Percentiles rank a stretch among this genome's conserved stretches.
phyloP scores from a whole-genome alignment of 2,888 invertebrate genomes.

The Callyntrura sp. region DNA sequence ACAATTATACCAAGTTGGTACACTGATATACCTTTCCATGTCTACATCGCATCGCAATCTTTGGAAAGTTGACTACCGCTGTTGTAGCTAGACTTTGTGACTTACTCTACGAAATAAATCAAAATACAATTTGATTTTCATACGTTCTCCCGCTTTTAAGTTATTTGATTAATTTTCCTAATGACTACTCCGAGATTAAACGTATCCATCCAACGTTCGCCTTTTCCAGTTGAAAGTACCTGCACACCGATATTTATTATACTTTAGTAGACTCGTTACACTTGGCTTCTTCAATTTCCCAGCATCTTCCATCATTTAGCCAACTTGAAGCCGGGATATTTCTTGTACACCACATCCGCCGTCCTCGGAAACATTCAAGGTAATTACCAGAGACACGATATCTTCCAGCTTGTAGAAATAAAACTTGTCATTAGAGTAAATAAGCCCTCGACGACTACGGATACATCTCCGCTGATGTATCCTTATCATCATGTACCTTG shows the following conservation, averaged over 20 bases:
- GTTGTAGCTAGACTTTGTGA: neutral
- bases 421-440: constrained; percentile 41
- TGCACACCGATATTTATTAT: neutral
- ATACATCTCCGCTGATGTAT: neutral
- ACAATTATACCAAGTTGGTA: too few relatives aligned
- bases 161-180: constrained; percentile 37
- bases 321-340: neutral
- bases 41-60: too few relatives aligned
- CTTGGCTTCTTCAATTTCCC: neutral
- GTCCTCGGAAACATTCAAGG: constrained; percentile 41
- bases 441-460: constrained; percentile 1
- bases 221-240: too few relatives aligned
- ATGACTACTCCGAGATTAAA: neutral
- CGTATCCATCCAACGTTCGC: too few relatives aligned
- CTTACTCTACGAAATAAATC: neutral
- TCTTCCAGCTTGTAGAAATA: constrained; percentile 9
- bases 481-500: constrained; percentile 19
- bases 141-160: neutral
- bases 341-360: neutral
- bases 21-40: neutral
- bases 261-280: neutral
- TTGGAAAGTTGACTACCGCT: neutral
- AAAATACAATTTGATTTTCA: constrained; percentile 10
- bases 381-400: constrained; percentile 36
- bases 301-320: neutral